Evolutionary conservation across 1,140 invertebrate genomes (phyloP).

Genomic region (Pissodes strobi): DNA sequence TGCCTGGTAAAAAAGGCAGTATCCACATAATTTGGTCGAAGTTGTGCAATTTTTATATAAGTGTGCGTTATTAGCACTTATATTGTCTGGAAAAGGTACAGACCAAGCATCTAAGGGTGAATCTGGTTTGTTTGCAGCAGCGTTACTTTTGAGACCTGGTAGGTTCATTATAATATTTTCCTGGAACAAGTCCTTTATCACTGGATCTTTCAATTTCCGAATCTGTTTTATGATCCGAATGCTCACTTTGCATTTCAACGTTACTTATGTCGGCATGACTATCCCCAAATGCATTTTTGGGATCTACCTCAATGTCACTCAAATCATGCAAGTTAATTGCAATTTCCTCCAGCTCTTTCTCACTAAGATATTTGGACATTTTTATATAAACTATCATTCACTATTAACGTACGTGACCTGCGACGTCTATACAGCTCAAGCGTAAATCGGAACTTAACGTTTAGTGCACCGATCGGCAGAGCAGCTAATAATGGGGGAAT

Average conservation of each 20-base stretch:
- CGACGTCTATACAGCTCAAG: too few relatives aligned
- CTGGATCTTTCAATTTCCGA: background rate
- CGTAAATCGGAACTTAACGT: too few relatives aligned
- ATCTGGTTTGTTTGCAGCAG: constrained; percentile 1
- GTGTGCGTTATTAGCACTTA: background rate
- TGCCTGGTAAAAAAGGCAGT: background rate
- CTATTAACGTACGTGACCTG: too few relatives aligned
- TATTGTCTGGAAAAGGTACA: background rate
- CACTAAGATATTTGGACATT: background rate
- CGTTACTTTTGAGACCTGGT: background rate
- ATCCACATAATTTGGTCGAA: background rate
- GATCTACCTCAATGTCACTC: background rate
- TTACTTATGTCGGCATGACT: too few relatives aligned
- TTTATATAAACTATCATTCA: background rate
- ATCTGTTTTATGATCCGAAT: too few relatives aligned
- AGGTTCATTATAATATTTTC: background rate
- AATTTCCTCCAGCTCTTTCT: background rate
- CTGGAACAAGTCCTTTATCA: background rate
- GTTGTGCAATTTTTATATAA: background rate
- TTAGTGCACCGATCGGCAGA: too few relatives aligned
- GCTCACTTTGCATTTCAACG: too few relatives aligned
- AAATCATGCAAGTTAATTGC: background rate
- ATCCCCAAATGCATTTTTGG: background rate
- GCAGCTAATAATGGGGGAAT: too few relatives aligned
- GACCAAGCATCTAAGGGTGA: background rate